These are phyloP conservation scores for Panagrolaimus sp. DNA, from an alignment of 1,140 invertebrate genomes.

Conservation along the genomic window DNA sequence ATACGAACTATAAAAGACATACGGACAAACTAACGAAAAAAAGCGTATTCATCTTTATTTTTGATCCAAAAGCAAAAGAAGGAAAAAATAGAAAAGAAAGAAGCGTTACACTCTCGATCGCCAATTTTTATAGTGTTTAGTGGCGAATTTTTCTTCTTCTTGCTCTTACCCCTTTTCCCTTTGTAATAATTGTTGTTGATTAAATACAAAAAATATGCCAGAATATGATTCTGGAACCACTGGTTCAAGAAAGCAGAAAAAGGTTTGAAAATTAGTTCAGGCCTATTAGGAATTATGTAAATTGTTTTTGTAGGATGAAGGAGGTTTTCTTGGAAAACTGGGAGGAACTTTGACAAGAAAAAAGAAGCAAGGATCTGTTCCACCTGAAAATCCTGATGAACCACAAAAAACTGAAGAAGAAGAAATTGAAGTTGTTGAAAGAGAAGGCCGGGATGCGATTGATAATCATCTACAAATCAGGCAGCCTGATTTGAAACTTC, in stretches of 20 bases:
- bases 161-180: too few relatives aligned
- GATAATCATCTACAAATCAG: constrained; percentile 39
- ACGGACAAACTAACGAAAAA: too few relatives aligned
- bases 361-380: constrained; percentile 38
- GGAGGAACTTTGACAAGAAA: constrained; percentile 34
- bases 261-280: background rate
- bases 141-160: too few relatives aligned
- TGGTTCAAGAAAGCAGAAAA: constrained; percentile 3
- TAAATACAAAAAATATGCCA: background rate
- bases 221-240: constrained; percentile 4
- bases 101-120: too few relatives aligned
- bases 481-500: constrained; percentile 37
- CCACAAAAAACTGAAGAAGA: constrained; percentile 34
- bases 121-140: too few relatives aligned
- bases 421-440: constrained; percentile 39
- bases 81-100: too few relatives aligned
- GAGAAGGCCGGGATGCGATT: constrained; percentile 38
- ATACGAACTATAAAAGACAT: too few relatives aligned
- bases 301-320: constrained; percentile 25
- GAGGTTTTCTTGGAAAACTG: constrained; percentile 33
- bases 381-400: constrained; percentile 19
- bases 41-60: too few relatives aligned
- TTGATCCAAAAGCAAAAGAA: too few relatives aligned
- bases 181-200: background rate
- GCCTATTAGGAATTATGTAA: background rate